These are phyloP conservation scores for Tauraco erythrolophus DNA, from an alignment of 2,113 vertebrate genomes.

Conservation along the genomic window DNA sequence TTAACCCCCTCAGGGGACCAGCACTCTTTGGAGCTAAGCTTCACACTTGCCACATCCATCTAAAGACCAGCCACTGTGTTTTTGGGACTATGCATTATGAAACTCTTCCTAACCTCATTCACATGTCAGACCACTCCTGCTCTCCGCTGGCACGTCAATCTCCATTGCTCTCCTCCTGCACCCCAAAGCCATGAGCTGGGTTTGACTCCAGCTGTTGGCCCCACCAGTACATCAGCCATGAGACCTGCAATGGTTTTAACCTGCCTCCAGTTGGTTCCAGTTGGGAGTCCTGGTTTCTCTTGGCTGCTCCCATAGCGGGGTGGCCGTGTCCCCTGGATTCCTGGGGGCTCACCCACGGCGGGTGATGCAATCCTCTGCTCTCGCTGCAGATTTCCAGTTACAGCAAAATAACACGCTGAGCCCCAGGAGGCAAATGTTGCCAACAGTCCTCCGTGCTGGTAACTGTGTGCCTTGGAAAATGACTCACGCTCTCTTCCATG, in stretches of 20 bases:
- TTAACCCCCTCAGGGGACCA: neutral
- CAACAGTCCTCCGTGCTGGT: neutral
- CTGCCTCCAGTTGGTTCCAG: neutral
- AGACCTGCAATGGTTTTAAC: neutral
- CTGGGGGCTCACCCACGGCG: rapidly evolving
- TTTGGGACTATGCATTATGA: neutral
- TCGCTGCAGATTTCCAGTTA: neutral
- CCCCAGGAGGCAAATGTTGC: neutral
- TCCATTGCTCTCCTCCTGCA: neutral
- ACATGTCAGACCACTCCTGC: neutral
- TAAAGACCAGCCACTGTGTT: rapidly evolving
- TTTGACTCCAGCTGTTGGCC: neutral
- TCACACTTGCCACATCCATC: neutral
- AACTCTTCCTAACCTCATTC: neutral
- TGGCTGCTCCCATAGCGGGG: neutral
- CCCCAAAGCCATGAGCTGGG: neutral
- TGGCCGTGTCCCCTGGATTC: neutral
- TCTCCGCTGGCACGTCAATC: neutral
- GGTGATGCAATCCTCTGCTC: neutral
- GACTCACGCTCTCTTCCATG: neutral
- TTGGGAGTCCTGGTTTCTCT: neutral
- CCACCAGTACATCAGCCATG: neutral
- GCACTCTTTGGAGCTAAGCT: neutral
- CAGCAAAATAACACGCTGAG: neutral
- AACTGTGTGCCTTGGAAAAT: neutral